Evolutionary conservation across 2,888 invertebrate genomes (phyloP).

Genomic region (Hermodice carunculata): DNA sequence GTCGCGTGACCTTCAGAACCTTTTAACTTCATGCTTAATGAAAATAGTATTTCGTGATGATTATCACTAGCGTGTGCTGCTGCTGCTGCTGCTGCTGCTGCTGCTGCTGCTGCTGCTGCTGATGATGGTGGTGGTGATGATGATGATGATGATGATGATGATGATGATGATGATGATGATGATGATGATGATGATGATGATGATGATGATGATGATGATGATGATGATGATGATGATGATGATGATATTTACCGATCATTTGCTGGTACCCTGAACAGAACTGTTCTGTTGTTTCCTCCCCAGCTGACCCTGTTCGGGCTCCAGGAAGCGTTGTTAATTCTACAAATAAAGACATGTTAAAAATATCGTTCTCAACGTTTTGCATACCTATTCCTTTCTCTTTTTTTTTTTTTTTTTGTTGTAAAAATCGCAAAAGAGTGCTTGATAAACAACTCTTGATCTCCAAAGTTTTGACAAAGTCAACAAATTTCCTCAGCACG

Average conservation of each 20-base stretch:
- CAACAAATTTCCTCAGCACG: too few species aligned
- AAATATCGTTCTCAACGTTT: neutral
- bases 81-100: too few species aligned
- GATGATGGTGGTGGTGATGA: too few species aligned
- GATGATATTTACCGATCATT: constrained; percentile 34
- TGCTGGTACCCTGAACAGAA: constrained; percentile 39
- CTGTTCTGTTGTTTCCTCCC: constrained; percentile 45
- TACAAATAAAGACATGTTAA: constrained; percentile 1
- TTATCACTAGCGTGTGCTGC: neutral
- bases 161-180: constrained; percentile 13
- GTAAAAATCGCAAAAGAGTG: neutral
- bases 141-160: constrained; percentile 13
- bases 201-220: constrained; percentile 13
- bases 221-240: neutral
- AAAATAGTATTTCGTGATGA: neutral
- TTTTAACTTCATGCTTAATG: too few species aligned
- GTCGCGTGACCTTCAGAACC: too few species aligned
- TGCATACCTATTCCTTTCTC: neutral
- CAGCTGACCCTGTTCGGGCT: constrained; percentile 42
- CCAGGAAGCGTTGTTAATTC: constrained; percentile 40
- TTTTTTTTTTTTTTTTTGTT: neutral
- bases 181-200: constrained; percentile 13
- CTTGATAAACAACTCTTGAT: too few species aligned
- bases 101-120: too few species aligned
- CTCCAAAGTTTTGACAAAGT: too few species aligned